A percentile compares a stretch with the other conserved stretches of the same genome.
phyloP scores from a whole-genome alignment of 2,113 vertebrate species.

The Ailurus styani region DNA sequence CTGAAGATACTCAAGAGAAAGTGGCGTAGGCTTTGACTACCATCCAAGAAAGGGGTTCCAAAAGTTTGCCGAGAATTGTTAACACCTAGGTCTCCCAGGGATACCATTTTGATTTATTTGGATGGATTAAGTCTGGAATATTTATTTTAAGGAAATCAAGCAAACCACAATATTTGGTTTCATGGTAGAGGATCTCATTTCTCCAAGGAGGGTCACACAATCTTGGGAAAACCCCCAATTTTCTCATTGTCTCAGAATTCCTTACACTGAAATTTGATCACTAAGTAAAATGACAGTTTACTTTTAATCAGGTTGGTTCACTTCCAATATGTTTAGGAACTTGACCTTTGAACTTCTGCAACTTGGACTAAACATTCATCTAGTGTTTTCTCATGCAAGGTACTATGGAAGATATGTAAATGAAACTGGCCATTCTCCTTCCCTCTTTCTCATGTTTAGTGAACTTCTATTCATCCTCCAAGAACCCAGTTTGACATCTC shows the following conservation, averaged over 20 bases:
- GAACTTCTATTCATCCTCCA: background rate
- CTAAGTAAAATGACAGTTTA: background rate
- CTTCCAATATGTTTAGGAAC: constrained; percentile 30
- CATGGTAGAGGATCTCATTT: background rate
- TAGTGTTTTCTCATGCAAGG: background rate
- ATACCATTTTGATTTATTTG: constrained; percentile 2
- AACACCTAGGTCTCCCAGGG: background rate
- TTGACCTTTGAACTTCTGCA: constrained; percentile 15
- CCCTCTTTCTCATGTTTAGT: background rate
- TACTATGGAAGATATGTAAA: background rate
- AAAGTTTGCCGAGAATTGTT: background rate
- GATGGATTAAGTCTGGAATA: background rate
- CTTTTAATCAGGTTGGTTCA: background rate
- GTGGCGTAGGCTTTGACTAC: background rate
- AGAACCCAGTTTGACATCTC: background rate
- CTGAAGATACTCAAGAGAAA: background rate
- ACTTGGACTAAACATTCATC: background rate
- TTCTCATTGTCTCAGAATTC: constrained; percentile 9
- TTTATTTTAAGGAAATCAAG: constrained; percentile 34
- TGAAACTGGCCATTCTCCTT: background rate
- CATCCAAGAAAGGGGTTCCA: background rate
- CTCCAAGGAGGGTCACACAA: background rate
- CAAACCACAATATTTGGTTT: background rate
- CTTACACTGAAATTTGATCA: constrained; percentile 31
- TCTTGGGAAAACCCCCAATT: background rate